Conservation (phyloP, 2,797 vertebrate genomes). For the Zalophus californianus region DNA sequence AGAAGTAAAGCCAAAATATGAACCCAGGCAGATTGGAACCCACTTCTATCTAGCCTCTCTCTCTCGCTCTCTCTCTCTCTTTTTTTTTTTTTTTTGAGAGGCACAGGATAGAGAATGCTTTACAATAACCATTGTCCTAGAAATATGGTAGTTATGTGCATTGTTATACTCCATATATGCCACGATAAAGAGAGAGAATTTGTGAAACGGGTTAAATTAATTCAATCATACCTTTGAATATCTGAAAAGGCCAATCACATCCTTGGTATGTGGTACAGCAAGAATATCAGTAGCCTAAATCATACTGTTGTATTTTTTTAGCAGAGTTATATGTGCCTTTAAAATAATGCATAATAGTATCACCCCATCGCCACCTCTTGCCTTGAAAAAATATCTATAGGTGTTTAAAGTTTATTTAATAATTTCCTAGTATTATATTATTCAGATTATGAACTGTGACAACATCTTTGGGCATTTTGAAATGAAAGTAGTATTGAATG, state of each 20-base stretch:
- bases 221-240: neutral
- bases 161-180: neutral
- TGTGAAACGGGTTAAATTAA: neutral
- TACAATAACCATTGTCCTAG: neutral
- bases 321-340: neutral
- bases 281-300: neutral
- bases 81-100: neutral
- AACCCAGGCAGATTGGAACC: neutral
- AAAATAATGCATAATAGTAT: neutral
- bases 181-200: neutral
- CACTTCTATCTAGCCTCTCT: neutral
- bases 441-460: neutral
- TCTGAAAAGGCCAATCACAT: neutral
- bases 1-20: neutral
- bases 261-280: neutral
- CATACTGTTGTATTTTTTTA: neutral
- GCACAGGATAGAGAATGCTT: neutral
- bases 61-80: too few species aligned
- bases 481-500: neutral
- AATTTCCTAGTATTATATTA: neutral
- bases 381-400: neutral
- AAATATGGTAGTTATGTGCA: neutral
- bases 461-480: neutral
- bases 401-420: neutral
- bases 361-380: neutral